Evolutionary conservation across 1,140 invertebrate species (phyloP).

Genomic region (Ladona fulva): DNA sequence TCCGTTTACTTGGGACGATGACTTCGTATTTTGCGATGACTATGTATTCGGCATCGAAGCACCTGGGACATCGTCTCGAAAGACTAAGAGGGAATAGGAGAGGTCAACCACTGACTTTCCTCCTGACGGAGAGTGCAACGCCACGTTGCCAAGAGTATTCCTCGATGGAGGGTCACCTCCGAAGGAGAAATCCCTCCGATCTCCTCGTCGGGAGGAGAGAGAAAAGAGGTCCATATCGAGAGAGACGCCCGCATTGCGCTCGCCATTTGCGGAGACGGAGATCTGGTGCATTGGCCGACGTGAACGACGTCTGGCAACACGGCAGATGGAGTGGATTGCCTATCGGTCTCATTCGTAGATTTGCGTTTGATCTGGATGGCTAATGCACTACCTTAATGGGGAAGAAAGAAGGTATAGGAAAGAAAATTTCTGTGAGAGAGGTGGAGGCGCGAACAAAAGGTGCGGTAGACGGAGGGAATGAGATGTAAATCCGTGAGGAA

Average conservation of each 20-base stretch:
- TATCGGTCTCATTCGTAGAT: background rate
- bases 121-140: background rate
- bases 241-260: background rate
- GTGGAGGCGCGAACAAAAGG: no score
- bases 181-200: no score
- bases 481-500: no score
- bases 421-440: no score
- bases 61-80: background rate
- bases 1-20: background rate
- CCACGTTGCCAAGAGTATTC: constrained; percentile 1
- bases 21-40: background rate
- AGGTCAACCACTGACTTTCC: background rate
- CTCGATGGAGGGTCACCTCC: no score
- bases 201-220: background rate
- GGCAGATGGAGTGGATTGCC: background rate
- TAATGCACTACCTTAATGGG: no score
- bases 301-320: background rate
- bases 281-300: background rate
- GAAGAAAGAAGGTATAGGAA: no score
- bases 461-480: no score
- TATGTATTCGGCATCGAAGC: background rate
- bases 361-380: background rate
- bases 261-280: background rate
- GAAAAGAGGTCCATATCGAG: background rate
- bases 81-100: background rate